These are phyloP conservation scores for Acanthiza pusilla DNA, from an alignment of 2,797 vertebrate species.

Conservation along the genomic window DNA sequence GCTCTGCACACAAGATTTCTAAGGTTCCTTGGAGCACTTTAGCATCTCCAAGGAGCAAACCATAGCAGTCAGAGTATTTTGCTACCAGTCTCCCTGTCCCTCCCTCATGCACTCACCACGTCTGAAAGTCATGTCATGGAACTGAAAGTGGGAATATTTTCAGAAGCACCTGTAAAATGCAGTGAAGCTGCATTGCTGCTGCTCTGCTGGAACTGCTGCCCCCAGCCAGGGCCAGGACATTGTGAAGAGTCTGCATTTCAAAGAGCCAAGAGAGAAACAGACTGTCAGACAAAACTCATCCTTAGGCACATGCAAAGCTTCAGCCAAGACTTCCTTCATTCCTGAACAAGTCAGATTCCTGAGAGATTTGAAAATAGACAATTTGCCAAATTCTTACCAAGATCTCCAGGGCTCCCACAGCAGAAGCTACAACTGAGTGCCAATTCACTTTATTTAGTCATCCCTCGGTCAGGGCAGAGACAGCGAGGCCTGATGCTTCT, in stretches of 20 bases:
- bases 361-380: background rate
- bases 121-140: background rate
- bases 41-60: background rate
- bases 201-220: background rate
- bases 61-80: background rate
- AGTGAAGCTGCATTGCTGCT: background rate
- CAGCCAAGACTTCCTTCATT: background rate
- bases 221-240: background rate
- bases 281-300: background rate
- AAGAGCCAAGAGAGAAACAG: background rate
- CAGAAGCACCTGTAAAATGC: background rate
- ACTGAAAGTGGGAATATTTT: background rate
- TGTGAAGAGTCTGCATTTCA: background rate
- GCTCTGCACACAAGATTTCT: background rate
- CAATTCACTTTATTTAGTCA: background rate
- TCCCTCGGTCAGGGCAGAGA: background rate
- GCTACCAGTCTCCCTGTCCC: background rate
- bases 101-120: background rate
- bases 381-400: background rate
- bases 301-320: background rate
- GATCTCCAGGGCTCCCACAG: background rate
- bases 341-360: background rate
- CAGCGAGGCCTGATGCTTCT: background rate
- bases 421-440: background rate
- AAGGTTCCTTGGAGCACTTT: background rate